Evolutionary conservation across 2,888 invertebrate species (phyloP), one percentile per base, ranked within the genome.

Genomic region (Ctena decussata): DNA sequence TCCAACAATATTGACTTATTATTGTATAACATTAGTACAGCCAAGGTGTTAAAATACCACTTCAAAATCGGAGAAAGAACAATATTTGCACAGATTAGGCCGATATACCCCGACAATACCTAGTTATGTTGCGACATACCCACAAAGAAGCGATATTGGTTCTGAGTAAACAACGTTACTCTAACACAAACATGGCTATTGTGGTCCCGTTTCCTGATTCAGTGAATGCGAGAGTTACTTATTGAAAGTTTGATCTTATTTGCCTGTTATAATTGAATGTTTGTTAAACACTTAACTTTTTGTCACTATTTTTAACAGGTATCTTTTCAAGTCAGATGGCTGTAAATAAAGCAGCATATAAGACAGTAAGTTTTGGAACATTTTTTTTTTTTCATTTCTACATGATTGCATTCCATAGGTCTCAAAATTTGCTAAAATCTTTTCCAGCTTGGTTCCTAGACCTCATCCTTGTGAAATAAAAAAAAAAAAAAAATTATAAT

Each of bases 71-170:
- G 18, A 35, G 73, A 49, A 81, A 79, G 77, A 79, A 86, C 76
- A 86, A 86, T 86, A 86, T 86, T 86, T 75, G 81, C 81, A 30
- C 72, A 83, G 86, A 83, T 86, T 84, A 79, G 77, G 24, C 0
- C 83, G 81, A 86, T 84, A 84, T 84, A 30, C 49, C 41, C 49
- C 69, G 60, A 80, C 80, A 76, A 84, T 84, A 82, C 72, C 73
- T 80, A 44, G 30, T 77, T 32, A 65, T 57, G 57, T 77, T 73
- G 76, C 72, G 27, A 2, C 57, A 41, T n/a, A 21, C 21, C 30
- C 53, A 85, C 85, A 85, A 85, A 79, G 72, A n/a, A 41, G 70
- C 41, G 32, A 49, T 79, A 82, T 81, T 79, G 81, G 80, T 35
- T 71, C 70, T 53, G 65, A 39, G 81, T 78, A 78, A 85, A 85